Conservation (phyloP, 2,888 invertebrate species). For the Amphiduros pacificus region DNA sequence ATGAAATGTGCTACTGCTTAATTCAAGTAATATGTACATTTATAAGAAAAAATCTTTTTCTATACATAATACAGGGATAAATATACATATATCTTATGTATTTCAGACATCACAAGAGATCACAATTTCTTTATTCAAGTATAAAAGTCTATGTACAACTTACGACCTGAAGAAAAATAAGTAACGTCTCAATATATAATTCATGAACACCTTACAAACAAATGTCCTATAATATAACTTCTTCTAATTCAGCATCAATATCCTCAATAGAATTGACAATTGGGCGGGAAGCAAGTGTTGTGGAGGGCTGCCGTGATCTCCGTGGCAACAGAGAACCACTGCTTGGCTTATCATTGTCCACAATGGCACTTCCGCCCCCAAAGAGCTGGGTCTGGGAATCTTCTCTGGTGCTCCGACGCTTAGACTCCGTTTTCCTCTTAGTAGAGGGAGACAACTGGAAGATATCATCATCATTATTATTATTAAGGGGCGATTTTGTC, state of each 20-base stretch:
- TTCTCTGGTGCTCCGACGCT: background rate
- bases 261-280: slow-evolving; percentile 46
- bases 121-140: no score
- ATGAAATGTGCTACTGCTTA: background rate
- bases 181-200: background rate
- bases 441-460: slow-evolving; percentile 26
- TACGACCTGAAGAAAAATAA: background rate
- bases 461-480: slow-evolving; percentile 28
- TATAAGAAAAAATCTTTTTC: no score
- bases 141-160: no score
- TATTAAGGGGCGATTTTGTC: background rate
- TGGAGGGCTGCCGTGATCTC: slow-evolving; percentile 35
- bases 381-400: slow-evolving; percentile 29
- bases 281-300: slow-evolving; percentile 45
- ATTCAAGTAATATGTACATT: no score
- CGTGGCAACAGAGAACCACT: slow-evolving; percentile 21
- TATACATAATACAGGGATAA: no score
- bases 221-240: slow-evolving; percentile 39
- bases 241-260: slow-evolving; percentile 54
- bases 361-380: slow-evolving; percentile 45
- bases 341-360: slow-evolving; percentile 30
- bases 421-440: slow-evolving; percentile 12
- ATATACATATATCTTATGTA: no score
- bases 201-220: background rate
- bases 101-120: no score